Evolutionary conservation across 2,113 vertebrate genomes (phyloP).

Genomic region (Oryzias javanicus): DNA sequence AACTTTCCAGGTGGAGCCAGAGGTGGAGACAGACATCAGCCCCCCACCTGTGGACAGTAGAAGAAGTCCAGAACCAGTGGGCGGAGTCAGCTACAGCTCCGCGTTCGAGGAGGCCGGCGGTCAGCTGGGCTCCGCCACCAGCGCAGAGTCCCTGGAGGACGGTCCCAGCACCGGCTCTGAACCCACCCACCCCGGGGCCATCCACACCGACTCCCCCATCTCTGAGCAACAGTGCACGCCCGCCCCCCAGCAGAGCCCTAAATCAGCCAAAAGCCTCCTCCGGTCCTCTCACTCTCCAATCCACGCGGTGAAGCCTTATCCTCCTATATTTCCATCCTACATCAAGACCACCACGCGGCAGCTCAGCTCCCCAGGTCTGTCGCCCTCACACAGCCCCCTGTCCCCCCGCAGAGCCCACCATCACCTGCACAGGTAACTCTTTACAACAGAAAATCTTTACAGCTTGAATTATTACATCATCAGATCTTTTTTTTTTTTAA

Average conservation of each 20-base stretch:
- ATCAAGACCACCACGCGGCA: slow-evolving; percentile 95
- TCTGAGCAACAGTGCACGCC: slow-evolving; percentile 19
- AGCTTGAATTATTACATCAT: too few relatives aligned
- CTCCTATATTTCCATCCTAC: slow-evolving; percentile 86
- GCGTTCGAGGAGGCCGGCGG: slow-evolving; percentile 41
- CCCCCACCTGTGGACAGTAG: slow-evolving; percentile 11
- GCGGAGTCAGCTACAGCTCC: slow-evolving; percentile 22
- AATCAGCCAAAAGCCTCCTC: slow-evolving; percentile 75
- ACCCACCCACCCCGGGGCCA: slow-evolving; percentile 2
- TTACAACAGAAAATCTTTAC: background rate
- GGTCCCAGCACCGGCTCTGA: slow-evolving; percentile 40
- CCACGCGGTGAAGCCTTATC: slow-evolving; percentile 81
- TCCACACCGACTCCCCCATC: slow-evolving; percentile 1
- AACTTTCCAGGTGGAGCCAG: slow-evolving; percentile 2
- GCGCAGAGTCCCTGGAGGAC: slow-evolving; percentile 62
- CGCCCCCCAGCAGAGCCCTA: slow-evolving; percentile 73
- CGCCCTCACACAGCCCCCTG: slow-evolving; percentile 87
- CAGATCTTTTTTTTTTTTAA: too few relatives aligned
- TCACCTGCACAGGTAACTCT: slow-evolving; percentile 62
- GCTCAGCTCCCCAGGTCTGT: slow-evolving; percentile 87
- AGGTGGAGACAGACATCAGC: background rate
- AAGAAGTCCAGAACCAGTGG: slow-evolving; percentile 29
- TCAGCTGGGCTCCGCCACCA: slow-evolving; percentile 36
- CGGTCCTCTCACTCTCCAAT: slow-evolving; percentile 56
- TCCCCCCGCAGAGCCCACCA: slow-evolving; percentile 75